phyloP scores from a whole-genome alignment of 2,797 vertebrate species.

The Rhinogobio ventralis region DNA sequence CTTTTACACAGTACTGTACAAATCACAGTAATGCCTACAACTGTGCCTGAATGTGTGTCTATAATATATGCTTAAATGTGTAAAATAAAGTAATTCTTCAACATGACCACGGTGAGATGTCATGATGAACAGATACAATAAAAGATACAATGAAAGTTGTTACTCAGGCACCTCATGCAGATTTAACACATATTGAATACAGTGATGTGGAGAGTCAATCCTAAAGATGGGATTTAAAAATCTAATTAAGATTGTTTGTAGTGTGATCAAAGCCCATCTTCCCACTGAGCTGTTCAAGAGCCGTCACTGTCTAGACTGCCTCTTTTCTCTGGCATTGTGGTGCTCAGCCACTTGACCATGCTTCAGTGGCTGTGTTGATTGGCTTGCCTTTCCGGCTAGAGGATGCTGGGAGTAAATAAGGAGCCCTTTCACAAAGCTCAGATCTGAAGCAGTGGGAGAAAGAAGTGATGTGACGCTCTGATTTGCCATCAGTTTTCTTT shows the following conservation, averaged over 20 bases:
- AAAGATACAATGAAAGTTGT: neutral
- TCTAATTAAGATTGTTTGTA: neutral
- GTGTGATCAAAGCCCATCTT: constrained; percentile 6
- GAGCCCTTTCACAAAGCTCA: constrained; percentile 19
- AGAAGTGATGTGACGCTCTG: constrained; percentile 17
- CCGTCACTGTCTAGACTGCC: constrained; percentile 18
- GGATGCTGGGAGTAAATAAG: constrained; percentile 8
- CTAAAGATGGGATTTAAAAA: constrained; percentile 10
- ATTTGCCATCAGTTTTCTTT: neutral
- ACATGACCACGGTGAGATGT: neutral
- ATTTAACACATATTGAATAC: neutral
- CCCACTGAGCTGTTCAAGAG: constrained; percentile 12
- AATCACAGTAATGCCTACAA: neutral
- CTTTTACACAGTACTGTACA: too few species aligned
- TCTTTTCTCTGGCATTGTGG: constrained; percentile 19
- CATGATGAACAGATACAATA: neutral
- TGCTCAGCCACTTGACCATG: constrained; percentile 27
- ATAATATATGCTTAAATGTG: neutral
- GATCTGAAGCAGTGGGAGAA: constrained; percentile 15
- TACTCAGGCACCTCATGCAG: neutral
- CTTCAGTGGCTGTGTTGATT: constrained; percentile 21
- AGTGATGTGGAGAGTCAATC: neutral
- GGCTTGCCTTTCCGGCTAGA: constrained; percentile 11
- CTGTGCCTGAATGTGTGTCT: neutral
- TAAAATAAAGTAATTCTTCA: neutral